Evolutionary conservation across 2,888 invertebrate genomes (phyloP).

Genomic region (Drosophila atripex): DNA sequence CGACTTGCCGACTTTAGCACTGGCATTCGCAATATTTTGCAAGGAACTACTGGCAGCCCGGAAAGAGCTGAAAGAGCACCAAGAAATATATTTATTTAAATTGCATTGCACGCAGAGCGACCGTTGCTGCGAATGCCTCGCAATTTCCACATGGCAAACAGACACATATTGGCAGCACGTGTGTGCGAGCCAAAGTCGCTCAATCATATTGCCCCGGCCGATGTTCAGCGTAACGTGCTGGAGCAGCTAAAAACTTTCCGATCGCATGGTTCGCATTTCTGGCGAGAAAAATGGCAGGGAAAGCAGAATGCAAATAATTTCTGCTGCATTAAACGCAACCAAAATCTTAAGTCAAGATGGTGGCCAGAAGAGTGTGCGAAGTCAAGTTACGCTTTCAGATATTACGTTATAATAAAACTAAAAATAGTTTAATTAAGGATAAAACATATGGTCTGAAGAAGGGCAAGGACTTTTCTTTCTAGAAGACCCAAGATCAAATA

Average conservation of each 20-base stretch:
- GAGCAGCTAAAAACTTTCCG: slow-evolving; percentile 11
- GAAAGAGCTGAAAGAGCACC: slow-evolving; percentile 25
- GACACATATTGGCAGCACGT: slow-evolving; percentile 62
- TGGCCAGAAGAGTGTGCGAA: neutral
- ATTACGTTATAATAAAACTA: neutral
- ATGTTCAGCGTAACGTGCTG: slow-evolving; percentile 21
- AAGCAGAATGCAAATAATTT: slow-evolving; percentile 64
- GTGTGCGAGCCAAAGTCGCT: slow-evolving; percentile 47
- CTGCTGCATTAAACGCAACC: slow-evolving; percentile 35
- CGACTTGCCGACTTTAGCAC: slow-evolving; percentile 51
- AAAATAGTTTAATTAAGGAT: too few species aligned
- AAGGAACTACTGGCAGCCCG: slow-evolving; percentile 27
- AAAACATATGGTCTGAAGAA: too few species aligned
- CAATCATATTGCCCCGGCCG: slow-evolving; percentile 65
- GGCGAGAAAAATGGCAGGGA: slow-evolving; percentile 46
- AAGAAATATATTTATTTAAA: slow-evolving; percentile 75
- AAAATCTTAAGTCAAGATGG: slow-evolving; percentile 20
- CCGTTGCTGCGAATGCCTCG: slow-evolving; percentile 46
- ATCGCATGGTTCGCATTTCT: slow-evolving; percentile 13
- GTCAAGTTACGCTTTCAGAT: neutral
- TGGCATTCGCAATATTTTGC: slow-evolving; percentile 45
- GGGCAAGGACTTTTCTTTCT: too few species aligned
- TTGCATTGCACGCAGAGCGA: slow-evolving; percentile 50
- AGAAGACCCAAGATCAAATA: too few species aligned
- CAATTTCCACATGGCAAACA: slow-evolving; percentile 53